Base-by-base conservation (phyloP, 2,113 vertebrate species). In the Conger conger region DNA sequence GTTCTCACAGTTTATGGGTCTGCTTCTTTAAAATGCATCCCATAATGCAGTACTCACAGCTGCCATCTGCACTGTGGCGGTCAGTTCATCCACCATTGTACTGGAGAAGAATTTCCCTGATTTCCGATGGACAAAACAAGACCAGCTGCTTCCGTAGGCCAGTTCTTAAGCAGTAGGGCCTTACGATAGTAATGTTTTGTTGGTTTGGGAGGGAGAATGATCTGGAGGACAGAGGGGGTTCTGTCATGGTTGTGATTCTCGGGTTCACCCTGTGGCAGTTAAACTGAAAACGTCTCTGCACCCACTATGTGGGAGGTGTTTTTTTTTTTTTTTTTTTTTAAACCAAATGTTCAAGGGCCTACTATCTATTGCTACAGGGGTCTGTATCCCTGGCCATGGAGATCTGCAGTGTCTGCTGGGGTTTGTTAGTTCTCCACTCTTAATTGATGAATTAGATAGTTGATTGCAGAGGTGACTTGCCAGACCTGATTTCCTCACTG, bases 1-100 rank as follows among this genome's bases (percentile, higher is more conserved):
- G 76, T 38, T 11, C 76, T 37, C 27, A 1, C 30, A 23, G 13
- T 37, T 0, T 42, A 35, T 13, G 40, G 63, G 15, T 30, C 36
- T 76, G 23, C 63, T 36, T 63, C 63, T 45, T 76, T 45, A 63
- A 83, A 63, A 83, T 76, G 82, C 63, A 11, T 18, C 36, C 36
- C 82, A 73, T 36, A n/a, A 73, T 73, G 17, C 60, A 50, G 40
- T 76, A 33, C 23, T 6, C 76, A 36, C 35, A 33, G 76, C 40
- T 42, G 63, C 6, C 33, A 16, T 57, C 82, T 83, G 37, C 38
- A 38, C 27, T 38, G 54, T 2, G n/a, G 57, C 18, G 57, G 20
- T 82, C 54, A 42, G 60, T 17, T 82, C 81, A 37, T 33, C 27
- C 57, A 27, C 37, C 38, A 73, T 40, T 36, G 35, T 76, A 63